Evolutionary conservation across 2,113 vertebrate species (phyloP).

Genomic region (Tenrec ecaudatus): DNA sequence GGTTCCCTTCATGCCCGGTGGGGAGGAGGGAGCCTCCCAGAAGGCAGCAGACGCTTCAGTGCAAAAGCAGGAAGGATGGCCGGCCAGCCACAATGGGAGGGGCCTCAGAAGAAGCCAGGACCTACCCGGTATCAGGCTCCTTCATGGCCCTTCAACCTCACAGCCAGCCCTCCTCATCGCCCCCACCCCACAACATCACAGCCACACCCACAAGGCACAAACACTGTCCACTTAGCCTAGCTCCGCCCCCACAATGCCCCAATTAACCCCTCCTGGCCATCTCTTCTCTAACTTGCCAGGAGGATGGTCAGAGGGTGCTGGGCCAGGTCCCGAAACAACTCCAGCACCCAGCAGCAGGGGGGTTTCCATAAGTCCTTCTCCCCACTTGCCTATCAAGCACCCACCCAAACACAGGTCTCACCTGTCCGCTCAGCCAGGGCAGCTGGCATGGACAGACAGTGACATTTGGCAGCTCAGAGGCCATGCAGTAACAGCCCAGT

Average conservation of each 20-base stretch:
- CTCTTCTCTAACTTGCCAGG: background rate
- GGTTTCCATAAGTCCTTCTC: background rate
- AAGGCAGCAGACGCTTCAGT: no score
- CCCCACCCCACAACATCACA: no score
- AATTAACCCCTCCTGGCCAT: background rate
- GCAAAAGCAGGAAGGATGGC: no score
- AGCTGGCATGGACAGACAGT: background rate
- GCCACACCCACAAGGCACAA: background rate
- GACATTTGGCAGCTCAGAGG: background rate
- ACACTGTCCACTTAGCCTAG: background rate
- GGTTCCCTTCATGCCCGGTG: no score
- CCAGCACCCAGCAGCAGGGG: background rate
- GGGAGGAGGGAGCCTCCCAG: no score
- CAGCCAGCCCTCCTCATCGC: no score
- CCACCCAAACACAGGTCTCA: background rate
- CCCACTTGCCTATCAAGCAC: background rate
- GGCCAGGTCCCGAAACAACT: background rate
- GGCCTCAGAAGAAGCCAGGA: no score
- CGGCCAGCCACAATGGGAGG: background rate
- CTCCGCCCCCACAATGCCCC: background rate
- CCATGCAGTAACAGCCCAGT: background rate
- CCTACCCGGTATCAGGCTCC: no score
- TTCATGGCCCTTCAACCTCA: no score
- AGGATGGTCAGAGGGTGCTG: background rate
- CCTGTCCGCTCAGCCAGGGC: background rate